Conservation (phyloP, 2,888 invertebrate genomes). For the Neria commutata region DNA sequence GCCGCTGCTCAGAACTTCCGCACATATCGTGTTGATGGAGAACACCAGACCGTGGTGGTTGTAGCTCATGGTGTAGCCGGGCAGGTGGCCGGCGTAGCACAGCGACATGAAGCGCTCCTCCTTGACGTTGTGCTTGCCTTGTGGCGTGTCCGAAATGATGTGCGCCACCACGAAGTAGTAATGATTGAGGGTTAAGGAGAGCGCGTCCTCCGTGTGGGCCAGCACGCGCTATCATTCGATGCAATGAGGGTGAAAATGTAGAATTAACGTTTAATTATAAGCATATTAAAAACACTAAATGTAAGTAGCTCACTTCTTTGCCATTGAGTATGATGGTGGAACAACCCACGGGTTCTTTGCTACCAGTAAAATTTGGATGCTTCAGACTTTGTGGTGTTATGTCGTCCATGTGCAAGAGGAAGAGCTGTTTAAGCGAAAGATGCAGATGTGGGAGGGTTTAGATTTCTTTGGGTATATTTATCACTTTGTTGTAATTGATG, state of each 20-base stretch:
- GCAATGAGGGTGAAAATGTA: too few species aligned
- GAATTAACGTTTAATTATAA: too few species aligned
- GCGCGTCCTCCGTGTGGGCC: slow-evolving; percentile 87
- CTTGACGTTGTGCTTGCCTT: slow-evolving; percentile 69
- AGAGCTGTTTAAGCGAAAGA: too few species aligned
- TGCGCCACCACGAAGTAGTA: slow-evolving; percentile 84
- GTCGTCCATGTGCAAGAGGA: slow-evolving; percentile 84
- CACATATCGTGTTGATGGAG: slow-evolving; percentile 83
- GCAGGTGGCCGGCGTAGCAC: slow-evolving; percentile 86
- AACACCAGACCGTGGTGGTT: slow-evolving; percentile 84
- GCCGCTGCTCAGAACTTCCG: slow-evolving; percentile 70
- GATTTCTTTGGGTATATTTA: too few species aligned
- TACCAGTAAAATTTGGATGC: slow-evolving; percentile 60
- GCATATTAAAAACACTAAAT: too few species aligned
- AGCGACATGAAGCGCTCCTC: slow-evolving; percentile 84
- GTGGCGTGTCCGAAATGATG: slow-evolving; percentile 72
- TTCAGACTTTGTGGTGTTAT: slow-evolving; percentile 67
- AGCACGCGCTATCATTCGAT: slow-evolving; percentile 82
- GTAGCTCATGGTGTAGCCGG: slow-evolving; percentile 89
- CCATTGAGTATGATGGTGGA: slow-evolving; percentile 77
- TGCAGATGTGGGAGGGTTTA: too few species aligned
- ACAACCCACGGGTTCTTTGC: slow-evolving; percentile 72
- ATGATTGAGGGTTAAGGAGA: slow-evolving; percentile 77
- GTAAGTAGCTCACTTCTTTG: too few species aligned
- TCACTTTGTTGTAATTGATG: too few species aligned